Base-by-base conservation (phyloP, 1,140 invertebrate genomes). In the Aphelenchoides besseyi region DNA sequence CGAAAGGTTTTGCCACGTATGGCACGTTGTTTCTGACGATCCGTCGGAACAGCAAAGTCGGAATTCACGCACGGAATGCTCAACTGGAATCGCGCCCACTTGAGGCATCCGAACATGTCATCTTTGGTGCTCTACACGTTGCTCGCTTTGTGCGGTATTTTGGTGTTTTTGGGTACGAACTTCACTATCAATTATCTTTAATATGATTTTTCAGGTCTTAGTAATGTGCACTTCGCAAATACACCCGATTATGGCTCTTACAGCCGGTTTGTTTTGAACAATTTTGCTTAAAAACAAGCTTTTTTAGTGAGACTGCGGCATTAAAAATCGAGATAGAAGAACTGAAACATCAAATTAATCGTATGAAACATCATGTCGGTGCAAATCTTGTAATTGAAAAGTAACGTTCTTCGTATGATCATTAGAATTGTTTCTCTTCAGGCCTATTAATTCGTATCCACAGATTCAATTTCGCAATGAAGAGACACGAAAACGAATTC, bases 381-480 rank as follows among this genome's bases (percentile, higher is more conserved):
- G 33, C 3, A 52, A 66, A 66, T 55, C 5, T 36, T 5, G 62
- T 66, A 8, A 67, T 66, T 67, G 62, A 66, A 36, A 66, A 67
- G 62, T 66, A 67, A 67, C 5, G 16, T 66, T 67, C 16, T 18
- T 23, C 33, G 18, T 66, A 8, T 68, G 67, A 68, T 3, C 3
- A 9, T 55, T n/a, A 3, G 5, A 16, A 8, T 3, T 68, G n/a
- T 23, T 3, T 3, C 41, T 2, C 26, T 72, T 70, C n/a, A 70
- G 69, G 41, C 12, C 18, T 23, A 67, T 69, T 32, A 74, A 72
- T 48, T 53, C 66, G 2, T 79, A 68, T 35, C 81, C 81, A 37
- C 69, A 70, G 30, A 75, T 83, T 2, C 72, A 76, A 36, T 78
- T 75, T 18, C 74, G 74, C 1, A 84, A 79, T 55, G 82, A 83